phyloP scores from a whole-genome alignment of 2,888 invertebrate species.

The Apamea monoglypha region DNA sequence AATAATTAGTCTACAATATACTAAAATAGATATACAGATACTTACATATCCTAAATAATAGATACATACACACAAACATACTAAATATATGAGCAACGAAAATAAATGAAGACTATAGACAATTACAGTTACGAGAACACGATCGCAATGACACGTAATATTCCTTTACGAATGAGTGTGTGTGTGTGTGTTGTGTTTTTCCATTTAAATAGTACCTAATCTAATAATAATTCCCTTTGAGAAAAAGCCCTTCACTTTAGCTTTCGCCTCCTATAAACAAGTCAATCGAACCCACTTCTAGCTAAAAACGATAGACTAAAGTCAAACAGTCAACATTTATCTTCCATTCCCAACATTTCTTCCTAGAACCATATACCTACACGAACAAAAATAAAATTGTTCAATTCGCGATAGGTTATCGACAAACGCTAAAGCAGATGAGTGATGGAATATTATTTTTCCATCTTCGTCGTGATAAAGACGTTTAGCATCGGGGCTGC shows the following conservation, averaged over 20 bases:
- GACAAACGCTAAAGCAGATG: constrained; percentile 61
- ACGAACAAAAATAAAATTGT: constrained; percentile 41
- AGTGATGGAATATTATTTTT: constrained; percentile 67
- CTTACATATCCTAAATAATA: too few relatives aligned
- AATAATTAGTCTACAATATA: too few relatives aligned
- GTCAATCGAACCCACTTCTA: not conserved
- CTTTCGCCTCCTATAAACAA: not conserved
- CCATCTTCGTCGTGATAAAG: constrained; percentile 65
- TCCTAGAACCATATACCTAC: not conserved
- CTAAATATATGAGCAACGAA: too few relatives aligned
- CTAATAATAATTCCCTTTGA: not conserved
- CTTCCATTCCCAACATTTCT: constrained; percentile 16
- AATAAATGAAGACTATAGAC: too few relatives aligned
- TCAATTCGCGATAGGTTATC: constrained; percentile 55
- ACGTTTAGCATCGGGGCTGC: constrained; percentile 51
- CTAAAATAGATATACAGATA: too few relatives aligned
- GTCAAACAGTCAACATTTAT: constrained; percentile 22
- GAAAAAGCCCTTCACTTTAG: too few relatives aligned
- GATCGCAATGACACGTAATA: too few relatives aligned
- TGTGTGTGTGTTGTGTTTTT: too few relatives aligned
- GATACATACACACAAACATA: too few relatives aligned
- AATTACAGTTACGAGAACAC: too few relatives aligned
- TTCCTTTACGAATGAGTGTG: too few relatives aligned
- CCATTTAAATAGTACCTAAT: not conserved
- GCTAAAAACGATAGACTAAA: not conserved